These are phyloP conservation scores for Podarcis cretensis DNA, from an alignment of 2,113 vertebrate genomes.

Conservation along the genomic window DNA sequence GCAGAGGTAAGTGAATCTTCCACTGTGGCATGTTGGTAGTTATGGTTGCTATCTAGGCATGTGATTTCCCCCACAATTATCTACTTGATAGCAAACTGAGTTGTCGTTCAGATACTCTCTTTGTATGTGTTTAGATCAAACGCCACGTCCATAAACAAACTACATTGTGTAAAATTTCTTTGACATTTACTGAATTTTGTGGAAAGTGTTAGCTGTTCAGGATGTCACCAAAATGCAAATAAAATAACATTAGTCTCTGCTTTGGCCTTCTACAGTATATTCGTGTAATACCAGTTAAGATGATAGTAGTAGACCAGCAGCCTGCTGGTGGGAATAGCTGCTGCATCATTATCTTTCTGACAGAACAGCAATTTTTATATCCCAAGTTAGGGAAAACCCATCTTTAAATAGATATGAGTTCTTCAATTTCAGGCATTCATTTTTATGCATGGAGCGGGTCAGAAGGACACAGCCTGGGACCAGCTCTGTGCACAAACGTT, in stretches of 20 bases:
- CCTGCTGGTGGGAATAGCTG: not conserved
- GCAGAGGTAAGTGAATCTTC: conserved; percentile 88
- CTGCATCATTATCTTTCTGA: not conserved
- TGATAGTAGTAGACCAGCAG: not conserved
- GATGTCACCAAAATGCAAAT: not conserved
- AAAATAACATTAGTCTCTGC: not conserved
- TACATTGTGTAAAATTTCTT: not conserved
- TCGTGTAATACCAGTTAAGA: not conserved
- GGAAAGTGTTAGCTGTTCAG: not conserved
- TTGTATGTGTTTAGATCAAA: not conserved
- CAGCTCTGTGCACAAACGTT: not conserved
- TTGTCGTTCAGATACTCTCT: not conserved
- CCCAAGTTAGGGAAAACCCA: not conserved
- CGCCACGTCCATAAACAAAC: not conserved
- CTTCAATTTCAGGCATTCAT: not conserved
- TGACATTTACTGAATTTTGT: not conserved
- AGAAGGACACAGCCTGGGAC: not conserved
- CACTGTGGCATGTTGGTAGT: not conserved
- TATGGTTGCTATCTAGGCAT: not conserved
- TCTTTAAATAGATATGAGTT: not conserved
- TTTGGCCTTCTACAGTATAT: not conserved
- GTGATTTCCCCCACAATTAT: not conserved
- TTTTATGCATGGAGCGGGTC: not conserved
- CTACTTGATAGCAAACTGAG: not conserved
- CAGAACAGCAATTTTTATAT: not conserved